Conservation (phyloP, 2,797 vertebrate species). For the Rhynchonycteris naso region DNA sequence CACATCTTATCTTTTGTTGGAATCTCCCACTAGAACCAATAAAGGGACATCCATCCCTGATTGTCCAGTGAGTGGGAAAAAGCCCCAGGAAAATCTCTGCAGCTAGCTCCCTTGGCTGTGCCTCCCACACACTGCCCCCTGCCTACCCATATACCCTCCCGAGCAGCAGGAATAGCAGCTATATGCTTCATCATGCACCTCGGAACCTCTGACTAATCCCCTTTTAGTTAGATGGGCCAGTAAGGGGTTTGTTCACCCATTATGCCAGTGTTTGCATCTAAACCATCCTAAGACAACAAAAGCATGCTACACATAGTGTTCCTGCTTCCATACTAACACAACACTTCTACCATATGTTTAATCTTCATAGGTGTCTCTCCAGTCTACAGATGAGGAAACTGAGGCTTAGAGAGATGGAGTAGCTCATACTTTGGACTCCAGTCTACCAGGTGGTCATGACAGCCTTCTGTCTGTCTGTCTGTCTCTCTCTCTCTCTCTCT, state of each 20-base stretch:
- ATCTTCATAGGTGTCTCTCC: not conserved
- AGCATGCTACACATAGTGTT: not conserved
- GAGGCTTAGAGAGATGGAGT: not conserved
- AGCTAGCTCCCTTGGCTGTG: not conserved
- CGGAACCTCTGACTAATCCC: not conserved
- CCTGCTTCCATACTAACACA: not conserved
- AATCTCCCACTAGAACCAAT: not conserved
- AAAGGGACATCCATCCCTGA: not conserved
- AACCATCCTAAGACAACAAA: not conserved
- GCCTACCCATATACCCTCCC: not conserved
- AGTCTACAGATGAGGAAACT: not conserved
- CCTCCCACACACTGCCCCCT: not conserved
- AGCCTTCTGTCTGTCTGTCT: not conserved
- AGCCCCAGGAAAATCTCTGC: not conserved
- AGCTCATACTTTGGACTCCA: not conserved
- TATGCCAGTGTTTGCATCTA: not conserved
- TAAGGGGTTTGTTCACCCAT: not conserved
- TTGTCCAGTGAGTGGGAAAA: not conserved
- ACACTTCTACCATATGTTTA: not conserved
- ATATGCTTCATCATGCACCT: not conserved
- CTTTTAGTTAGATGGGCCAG: not conserved
- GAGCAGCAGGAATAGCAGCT: not conserved
- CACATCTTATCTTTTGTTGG: not conserved
- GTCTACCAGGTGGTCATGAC: accelerated
- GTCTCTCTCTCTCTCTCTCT: not conserved